Evolutionary conservation across 2,113 vertebrate genomes (phyloP).

Genomic region (Psilopsiagon aymara): DNA sequence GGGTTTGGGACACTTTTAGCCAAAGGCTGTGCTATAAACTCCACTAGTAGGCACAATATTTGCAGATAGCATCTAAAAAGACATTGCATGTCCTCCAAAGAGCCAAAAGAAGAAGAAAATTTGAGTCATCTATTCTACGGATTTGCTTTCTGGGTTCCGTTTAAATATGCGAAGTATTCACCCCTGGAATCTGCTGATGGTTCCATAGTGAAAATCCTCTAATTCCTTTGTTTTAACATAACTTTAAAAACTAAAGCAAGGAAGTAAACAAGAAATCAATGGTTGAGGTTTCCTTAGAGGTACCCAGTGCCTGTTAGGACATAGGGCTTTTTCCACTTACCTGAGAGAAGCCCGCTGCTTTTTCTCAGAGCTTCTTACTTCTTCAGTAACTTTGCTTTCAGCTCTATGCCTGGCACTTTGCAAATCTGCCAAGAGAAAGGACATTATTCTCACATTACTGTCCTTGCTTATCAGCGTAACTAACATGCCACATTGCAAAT

Average conservation of each 20-base stretch:
- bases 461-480: neutral
- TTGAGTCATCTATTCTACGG: neutral
- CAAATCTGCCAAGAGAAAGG: conserved; percentile 76
- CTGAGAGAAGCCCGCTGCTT: conserved; percentile 88
- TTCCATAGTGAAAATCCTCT: neutral
- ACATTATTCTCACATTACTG: neutral
- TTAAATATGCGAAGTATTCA: neutral
- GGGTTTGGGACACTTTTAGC: neutral
- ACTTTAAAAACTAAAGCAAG: neutral
- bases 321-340: conserved; percentile 65
- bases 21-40: neutral
- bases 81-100: neutral
- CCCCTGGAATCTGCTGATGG: neutral
- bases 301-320: neutral
- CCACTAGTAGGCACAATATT: neutral
- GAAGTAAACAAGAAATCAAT: neutral
- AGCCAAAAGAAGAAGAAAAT: neutral
- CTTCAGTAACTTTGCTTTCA: conserved; percentile 89
- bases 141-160: neutral
- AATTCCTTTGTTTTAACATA: neutral
- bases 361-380: conserved; percentile 89
- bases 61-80: neutral
- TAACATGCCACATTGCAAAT: neutral
- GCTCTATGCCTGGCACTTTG: conserved; percentile 85
- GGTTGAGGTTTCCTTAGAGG: neutral